These are phyloP conservation scores for Teleogryllus occipitalis DNA, from an alignment of 1,140 invertebrate genomes.

Conservation along the genomic window DNA sequence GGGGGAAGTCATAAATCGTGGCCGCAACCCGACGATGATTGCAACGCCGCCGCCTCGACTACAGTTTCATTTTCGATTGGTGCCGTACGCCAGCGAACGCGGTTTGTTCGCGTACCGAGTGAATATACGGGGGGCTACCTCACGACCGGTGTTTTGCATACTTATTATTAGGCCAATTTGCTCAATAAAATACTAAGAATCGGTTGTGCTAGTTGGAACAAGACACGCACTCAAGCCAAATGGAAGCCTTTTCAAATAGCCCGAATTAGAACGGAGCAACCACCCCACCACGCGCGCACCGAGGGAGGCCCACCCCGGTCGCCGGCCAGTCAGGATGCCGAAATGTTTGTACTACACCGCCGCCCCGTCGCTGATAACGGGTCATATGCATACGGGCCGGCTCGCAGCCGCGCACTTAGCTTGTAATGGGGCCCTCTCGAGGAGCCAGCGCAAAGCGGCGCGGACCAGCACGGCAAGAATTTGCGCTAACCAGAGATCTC, in stretches of 20 bases:
- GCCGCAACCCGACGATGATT: neutral
- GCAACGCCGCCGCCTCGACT: neutral
- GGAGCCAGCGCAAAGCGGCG: neutral
- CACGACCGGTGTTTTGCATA: slow-evolving; percentile 3
- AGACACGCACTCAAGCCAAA: neutral
- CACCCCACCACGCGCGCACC: neutral
- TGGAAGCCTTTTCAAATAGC: neutral
- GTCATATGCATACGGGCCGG: neutral
- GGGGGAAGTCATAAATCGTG: neutral
- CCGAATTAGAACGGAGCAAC: neutral
- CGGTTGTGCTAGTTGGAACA: neutral
- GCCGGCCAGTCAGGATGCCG: no score
- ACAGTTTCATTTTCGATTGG: neutral
- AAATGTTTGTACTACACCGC: neutral
- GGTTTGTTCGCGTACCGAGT: neutral
- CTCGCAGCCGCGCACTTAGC: neutral
- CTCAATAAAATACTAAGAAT: slow-evolving; percentile 2
- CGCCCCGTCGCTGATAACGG: neutral
- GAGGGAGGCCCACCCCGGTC: no score
- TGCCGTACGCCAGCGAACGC: neutral
- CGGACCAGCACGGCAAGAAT: neutral
- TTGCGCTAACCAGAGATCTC: neutral
- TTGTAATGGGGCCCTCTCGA: neutral
- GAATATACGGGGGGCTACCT: neutral
- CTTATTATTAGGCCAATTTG: slow-evolving; percentile 5